Conservation (phyloP, 2,797 vertebrate genomes). For the Echiichthys vipera region DNA sequence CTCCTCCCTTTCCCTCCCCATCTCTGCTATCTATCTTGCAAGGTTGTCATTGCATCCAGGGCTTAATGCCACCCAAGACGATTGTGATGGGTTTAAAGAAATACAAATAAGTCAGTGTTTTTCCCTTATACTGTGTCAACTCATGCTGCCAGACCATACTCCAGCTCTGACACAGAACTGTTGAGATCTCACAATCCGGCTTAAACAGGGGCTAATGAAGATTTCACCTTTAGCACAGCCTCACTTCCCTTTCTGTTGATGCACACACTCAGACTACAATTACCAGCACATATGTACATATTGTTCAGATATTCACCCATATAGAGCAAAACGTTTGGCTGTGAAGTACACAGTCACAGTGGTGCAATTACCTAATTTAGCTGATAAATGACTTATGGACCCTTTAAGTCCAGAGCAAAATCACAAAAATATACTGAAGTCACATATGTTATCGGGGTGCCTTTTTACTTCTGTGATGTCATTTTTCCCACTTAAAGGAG, state of each 20-base stretch:
- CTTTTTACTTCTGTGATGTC: conserved; percentile 70
- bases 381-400: conserved; percentile 72
- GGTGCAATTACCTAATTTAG: conserved; percentile 57
- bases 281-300: conserved; percentile 71
- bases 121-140: too few relatives aligned
- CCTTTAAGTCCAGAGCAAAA: conserved; percentile 48
- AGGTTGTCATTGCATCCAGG: too few relatives aligned
- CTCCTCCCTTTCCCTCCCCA: too few relatives aligned
- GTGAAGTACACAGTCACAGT: conserved; percentile 71
- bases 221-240: conserved; percentile 33
- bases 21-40: too few relatives aligned
- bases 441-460: conserved; percentile 53
- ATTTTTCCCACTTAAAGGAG: conserved; percentile 64
- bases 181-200: conserved; percentile 67
- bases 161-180: too few relatives aligned
- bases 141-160: too few relatives aligned
- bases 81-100: too few relatives aligned
- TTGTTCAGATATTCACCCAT: conserved; percentile 71
- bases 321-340: conserved; percentile 49
- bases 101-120: too few relatives aligned
- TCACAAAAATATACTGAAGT: conserved; percentile 55
- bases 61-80: too few relatives aligned
- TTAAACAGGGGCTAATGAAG: conserved; percentile 56
- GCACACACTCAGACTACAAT: conserved; percentile 26
- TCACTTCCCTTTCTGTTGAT: conserved; percentile 34